Conservation (phyloP, 2,888 invertebrate species). For the Sipunculus nudus region DNA sequence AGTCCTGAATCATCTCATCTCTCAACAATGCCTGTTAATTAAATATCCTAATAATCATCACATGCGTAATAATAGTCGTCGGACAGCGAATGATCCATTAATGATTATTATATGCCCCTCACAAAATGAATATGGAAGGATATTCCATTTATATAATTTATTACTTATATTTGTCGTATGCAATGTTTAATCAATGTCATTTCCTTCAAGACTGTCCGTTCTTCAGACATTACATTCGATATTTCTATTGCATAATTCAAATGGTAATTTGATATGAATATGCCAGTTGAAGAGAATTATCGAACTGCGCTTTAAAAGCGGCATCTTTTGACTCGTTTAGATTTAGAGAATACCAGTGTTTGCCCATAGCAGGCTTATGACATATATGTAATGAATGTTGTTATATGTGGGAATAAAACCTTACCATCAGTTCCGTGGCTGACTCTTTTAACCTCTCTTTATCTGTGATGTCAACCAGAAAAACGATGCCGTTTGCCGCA, state of each 20-base stretch:
- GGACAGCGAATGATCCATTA: neutral
- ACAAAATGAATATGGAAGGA: too few species aligned
- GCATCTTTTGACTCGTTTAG: too few species aligned
- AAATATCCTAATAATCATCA: neutral
- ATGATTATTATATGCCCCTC: neutral
- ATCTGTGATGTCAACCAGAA: constrained; percentile 48
- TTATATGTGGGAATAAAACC: constrained; percentile 68
- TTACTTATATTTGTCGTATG: too few species aligned
- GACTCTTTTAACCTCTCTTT: constrained; percentile 42
- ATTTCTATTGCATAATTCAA: neutral
- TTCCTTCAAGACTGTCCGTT: too few species aligned
- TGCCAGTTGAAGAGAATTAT: neutral
- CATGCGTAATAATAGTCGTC: neutral
- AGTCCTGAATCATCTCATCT: constrained; percentile 38
- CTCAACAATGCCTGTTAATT: constrained; percentile 65
- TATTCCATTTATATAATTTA: too few species aligned
- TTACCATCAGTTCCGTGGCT: constrained; percentile 46
- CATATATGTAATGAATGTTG: constrained; percentile 34
- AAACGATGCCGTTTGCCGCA: constrained; percentile 50
- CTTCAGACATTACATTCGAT: neutral
- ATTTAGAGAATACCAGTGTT: too few species aligned
- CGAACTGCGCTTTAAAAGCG: too few species aligned
- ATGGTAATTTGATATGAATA: neutral
- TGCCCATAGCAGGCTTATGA: too few species aligned
- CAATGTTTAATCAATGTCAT: too few species aligned